Base-by-base conservation (phyloP, 2,113 vertebrate species). In the Aramus guarauna region DNA sequence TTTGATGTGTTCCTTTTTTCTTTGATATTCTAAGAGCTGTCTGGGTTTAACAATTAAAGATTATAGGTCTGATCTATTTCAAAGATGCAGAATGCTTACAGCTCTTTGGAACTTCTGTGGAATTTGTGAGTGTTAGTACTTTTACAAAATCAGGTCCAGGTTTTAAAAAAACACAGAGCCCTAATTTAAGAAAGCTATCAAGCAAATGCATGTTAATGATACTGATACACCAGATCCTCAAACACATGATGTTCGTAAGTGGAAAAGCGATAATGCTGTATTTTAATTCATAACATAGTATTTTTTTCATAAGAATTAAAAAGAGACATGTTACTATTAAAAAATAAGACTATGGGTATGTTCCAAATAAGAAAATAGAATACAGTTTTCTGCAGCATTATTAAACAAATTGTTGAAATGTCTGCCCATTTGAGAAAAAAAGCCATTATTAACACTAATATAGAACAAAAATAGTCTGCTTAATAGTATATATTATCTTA, bases 121-220 rank as follows among this genome's bases (percentile, higher is more conserved):
- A 85, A 86, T 95, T 73, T 93, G 27, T 62, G 69, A 73, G 56
- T 91, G 81, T 75, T 96, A 88, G 56, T 93, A 53, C 53, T 91
- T 75, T 73, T 85, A 58, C 63, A 77, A 97, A 97, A 97, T 97
- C 78, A 96, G 58, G 71, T 92, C 95, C 93, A 96, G 85, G 82
- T 95, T 95, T 75, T 36, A 19, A 94, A 81, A 81, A 67, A 90
- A 93, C 3, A 11, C 56, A 22, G 43, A 87, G 32, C 56, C 9
- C 60, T 91, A 72, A 92, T 92, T 86, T 91, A 81, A 74, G 76
- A 87, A 89, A 78, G 21, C 77, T 90, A 94, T 84, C 78, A 73
- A 68, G 50, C 37, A 73, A 95, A 83, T 76, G n/a, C 45, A 53
- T 90, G 56, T 90, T 91, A 94, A 78, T 96, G 80, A 55, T 85